Percentiles rank a stretch among this genome's conserved stretches.
Evolutionary conservation across 1,140 invertebrate species (phyloP).

Genomic region (Asbolus verrucosus): DNA sequence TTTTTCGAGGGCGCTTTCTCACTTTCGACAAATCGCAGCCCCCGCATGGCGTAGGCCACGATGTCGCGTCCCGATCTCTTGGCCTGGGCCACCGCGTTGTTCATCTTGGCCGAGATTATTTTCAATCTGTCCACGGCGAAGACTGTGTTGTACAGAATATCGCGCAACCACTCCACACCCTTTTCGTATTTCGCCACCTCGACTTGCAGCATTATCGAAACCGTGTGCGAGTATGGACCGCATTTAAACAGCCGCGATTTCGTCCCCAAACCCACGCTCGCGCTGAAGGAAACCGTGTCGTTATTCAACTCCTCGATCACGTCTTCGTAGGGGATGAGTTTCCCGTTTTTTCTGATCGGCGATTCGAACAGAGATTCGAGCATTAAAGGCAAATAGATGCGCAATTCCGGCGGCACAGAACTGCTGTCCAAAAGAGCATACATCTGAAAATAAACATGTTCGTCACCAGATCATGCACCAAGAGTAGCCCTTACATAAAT

Average conservation of each 20-base stretch:
- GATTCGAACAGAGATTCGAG: slow-evolving; percentile 78
- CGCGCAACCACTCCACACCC: slow-evolving; percentile 81
- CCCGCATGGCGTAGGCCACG: slow-evolving; percentile 72
- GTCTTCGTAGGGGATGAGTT: slow-evolving; percentile 76
- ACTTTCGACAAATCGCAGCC: slow-evolving; percentile 74
- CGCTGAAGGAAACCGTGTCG: slow-evolving; percentile 74
- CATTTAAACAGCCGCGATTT: slow-evolving; percentile 62
- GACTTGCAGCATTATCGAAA: slow-evolving; percentile 70
- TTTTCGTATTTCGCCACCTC: slow-evolving; percentile 81
- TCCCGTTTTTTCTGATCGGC: slow-evolving; percentile 70
- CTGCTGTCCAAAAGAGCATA: slow-evolving; percentile 80
- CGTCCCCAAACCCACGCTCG: slow-evolving; percentile 71
- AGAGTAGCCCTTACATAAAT: slow-evolving; percentile 88
- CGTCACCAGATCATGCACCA: too few species aligned
- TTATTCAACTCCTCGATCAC: slow-evolving; percentile 81
- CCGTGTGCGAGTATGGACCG: slow-evolving; percentile 73
- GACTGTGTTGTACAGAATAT: slow-evolving; percentile 78
- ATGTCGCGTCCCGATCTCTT: slow-evolving; percentile 76
- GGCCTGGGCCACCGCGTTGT: slow-evolving; percentile 79
- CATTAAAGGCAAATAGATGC: slow-evolving; percentile 79
- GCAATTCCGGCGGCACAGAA: slow-evolving; percentile 69
- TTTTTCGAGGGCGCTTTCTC: too few species aligned
- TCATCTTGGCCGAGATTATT: slow-evolving; percentile 80
- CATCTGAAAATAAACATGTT: slow-evolving; percentile 69
- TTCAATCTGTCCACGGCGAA: slow-evolving; percentile 80